Percentiles rank a stretch among this genome's conserved stretches.
Conservation (phyloP, 1,140 invertebrate species). For the Liolophura sinensis region DNA sequence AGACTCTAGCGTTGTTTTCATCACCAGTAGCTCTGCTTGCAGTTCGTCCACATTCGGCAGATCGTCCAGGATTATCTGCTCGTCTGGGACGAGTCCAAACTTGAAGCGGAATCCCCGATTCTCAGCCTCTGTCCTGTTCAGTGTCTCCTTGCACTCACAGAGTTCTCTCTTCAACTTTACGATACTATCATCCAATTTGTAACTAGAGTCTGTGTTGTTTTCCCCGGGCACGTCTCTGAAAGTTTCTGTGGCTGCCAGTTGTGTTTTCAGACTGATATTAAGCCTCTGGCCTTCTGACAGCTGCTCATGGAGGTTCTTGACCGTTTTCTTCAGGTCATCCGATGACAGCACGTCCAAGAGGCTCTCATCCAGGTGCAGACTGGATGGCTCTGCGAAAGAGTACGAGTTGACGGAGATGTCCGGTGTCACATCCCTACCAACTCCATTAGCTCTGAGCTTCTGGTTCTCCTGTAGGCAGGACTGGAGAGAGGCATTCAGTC, state of each 20-base stretch:
- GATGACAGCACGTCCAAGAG: too few species aligned
- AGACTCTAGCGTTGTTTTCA: slow-evolving; percentile 22
- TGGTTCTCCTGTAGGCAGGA: too few species aligned
- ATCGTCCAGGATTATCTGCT: slow-evolving; percentile 2
- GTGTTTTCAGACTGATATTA: neutral
- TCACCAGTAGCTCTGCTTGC: slow-evolving; percentile 23
- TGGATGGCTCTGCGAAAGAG: too few species aligned
- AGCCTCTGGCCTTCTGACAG: neutral
- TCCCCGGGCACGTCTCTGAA: slow-evolving; percentile 19
- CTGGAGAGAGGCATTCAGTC: too few species aligned
- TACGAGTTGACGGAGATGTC: too few species aligned
- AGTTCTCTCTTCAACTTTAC: too few species aligned
- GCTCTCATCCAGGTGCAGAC: too few species aligned
- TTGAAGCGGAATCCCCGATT: slow-evolving; percentile 17
- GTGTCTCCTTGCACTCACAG: slow-evolving; percentile 5
- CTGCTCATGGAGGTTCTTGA: too few species aligned
- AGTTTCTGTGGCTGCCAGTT: slow-evolving; percentile 8
- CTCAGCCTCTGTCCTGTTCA: slow-evolving; percentile 17
- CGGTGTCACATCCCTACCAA: too few species aligned
- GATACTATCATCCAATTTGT: too few species aligned
- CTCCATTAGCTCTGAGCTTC: too few species aligned
- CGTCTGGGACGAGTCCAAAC: slow-evolving; percentile 15
- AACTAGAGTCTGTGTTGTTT: slow-evolving; percentile 10
- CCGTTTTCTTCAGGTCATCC: too few species aligned
- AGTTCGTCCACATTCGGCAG: slow-evolving; percentile 16